Base-by-base conservation (phyloP, 2,888 invertebrate species). In the Drosophila neotestacea region DNA sequence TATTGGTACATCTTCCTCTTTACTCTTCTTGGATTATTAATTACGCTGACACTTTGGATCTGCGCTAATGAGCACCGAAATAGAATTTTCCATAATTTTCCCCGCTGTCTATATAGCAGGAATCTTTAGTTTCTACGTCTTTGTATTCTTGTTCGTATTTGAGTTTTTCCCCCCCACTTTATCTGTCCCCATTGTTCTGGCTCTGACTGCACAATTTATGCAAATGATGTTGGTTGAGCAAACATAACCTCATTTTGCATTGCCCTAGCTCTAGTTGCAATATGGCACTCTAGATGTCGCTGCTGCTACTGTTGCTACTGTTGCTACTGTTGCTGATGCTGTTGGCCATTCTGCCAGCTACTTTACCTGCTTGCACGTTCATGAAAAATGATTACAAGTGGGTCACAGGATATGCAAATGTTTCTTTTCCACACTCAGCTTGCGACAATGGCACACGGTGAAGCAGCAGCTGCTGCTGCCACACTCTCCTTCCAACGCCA, bases 371-470 rank as follows among this genome's bases (percentile, higher is more conserved):
- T 56, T 48, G 73, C 85, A 85, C 85, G 85, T 76, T 78, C 87
- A 79, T 80, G 87, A 90, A 88, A 89, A 85, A 89, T 89, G 72
- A 90, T 90, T 87, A 77, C 82, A 88, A 89, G 89, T 88, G 85
- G 88, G 88, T 88, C 88, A 90, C 90, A 88, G 88, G 90, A 89
- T 89, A 87, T 89, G 90, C 90, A 90, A 87, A 88, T 89, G 87
- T 80, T 88, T 77, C 80, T 86, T 74, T 78, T 85, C 74, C 85
- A 81, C 87, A 87, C 84, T 88, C 70, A 77, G 73, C 88, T 79
- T 64, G 77, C 69, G 81, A 87, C 88, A 87, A 70, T 75, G 88
- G 58, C 59, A 50, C 62, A 56, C 30, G 47, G 47, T 38, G 56
- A 52, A 50, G 39, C 50, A 54, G 58, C 68, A 66, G 73, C 80